Conservation (phyloP, 92 coral and sea anemone genomes). For the Meandrina meandrites region DNA sequence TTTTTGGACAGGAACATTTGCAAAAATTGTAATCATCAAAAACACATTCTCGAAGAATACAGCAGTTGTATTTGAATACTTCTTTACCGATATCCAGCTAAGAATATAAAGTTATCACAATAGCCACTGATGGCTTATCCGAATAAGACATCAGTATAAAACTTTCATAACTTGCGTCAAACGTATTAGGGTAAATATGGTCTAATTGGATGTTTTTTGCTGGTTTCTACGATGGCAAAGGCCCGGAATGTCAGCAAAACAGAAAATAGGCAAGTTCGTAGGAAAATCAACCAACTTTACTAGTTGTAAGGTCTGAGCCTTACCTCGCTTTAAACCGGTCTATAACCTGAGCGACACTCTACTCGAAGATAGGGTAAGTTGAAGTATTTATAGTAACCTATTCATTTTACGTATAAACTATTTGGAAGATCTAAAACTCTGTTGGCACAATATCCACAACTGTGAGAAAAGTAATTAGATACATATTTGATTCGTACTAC, state of each 20-base stretch:
- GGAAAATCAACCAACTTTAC: not conserved
- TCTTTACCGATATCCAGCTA: slow-evolving; percentile 1
- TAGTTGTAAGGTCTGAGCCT: not conserved
- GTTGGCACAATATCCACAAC: not conserved
- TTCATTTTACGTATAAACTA: not conserved
- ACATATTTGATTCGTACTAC: not conserved
- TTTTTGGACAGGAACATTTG: not conserved
- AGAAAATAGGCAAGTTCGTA: not conserved
- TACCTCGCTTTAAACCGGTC: not conserved
- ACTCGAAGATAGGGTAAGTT: not conserved
- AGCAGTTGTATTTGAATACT: not conserved
- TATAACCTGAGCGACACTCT: not conserved
- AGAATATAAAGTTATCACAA: slow-evolving; percentile 12
- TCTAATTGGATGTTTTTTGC: slow-evolving; percentile 13
- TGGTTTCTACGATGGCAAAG: not conserved
- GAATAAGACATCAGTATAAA: not conserved
- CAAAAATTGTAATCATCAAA: not conserved
- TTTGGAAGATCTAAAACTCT: not conserved
- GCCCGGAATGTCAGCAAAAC: not conserved
- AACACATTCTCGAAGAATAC: not conserved
- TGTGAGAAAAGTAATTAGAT: not conserved
- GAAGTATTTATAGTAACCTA: not conserved
- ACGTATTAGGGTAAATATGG: not conserved
- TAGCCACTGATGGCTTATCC: not conserved
- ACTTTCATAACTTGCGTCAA: slow-evolving; percentile 33